phyloP scores from a whole-genome alignment of 1,140 invertebrate genomes.

The Bombyx mori region ASM3026992v2 NC_085125.1:9651001-9651500 shows the following conservation, averaged over 20 bases:
- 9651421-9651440: conserved; percentile 42
- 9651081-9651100: neutral
- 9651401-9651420: conserved; percentile 33
- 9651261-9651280: too few relatives aligned
- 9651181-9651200: neutral
- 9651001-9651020: conserved; percentile 10
- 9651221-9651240: too few relatives aligned
- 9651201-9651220: neutral
- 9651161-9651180: too few relatives aligned
- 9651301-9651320: too few relatives aligned
- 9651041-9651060: conserved; percentile 49
- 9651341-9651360: conserved; percentile 37
- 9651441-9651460: conserved; percentile 50
- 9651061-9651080: conserved; percentile 3
- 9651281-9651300: too few relatives aligned
- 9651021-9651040: conserved; percentile 28
- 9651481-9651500: too few relatives aligned
- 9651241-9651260: too few relatives aligned
- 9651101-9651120: neutral
- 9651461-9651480: conserved; percentile 2
- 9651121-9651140: neutral
- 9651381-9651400: conserved; percentile 61
- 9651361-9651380: conserved; percentile 45
- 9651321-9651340: too few relatives aligned
- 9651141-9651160: too few relatives aligned